phyloP scores from a whole-genome alignment of 2,797 vertebrate genomes.

The Dicrostonyx torquatus region DNA sequence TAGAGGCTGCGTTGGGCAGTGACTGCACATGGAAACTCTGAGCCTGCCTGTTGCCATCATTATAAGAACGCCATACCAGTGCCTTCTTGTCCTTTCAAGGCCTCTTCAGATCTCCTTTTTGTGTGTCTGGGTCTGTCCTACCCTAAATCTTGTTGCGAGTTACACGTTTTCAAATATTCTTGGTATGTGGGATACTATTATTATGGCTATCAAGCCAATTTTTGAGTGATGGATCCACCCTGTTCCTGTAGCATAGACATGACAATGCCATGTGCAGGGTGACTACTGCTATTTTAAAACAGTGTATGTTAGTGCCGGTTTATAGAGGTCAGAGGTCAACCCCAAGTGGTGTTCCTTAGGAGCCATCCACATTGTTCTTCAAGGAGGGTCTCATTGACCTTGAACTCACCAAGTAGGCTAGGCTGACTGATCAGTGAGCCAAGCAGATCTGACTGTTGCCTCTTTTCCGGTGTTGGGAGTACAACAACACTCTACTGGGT shows the following conservation, averaged over 20 bases:
- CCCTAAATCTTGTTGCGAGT: not conserved
- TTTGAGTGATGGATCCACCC: not conserved
- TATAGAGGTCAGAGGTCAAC: not conserved
- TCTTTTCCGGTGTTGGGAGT: not conserved
- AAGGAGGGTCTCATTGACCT: not conserved
- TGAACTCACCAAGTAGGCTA: not conserved
- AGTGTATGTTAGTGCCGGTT: not conserved
- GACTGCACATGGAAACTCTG: not conserved
- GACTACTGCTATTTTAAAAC: not conserved
- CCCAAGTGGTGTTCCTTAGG: not conserved
- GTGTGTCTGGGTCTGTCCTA: not conserved
- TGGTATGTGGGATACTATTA: not conserved
- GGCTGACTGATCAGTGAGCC: not conserved
- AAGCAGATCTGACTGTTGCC: not conserved
- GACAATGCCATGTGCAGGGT: fast-evolving
- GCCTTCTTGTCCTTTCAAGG: not conserved
- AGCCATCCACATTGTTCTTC: not conserved
- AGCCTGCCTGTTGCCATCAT: not conserved
- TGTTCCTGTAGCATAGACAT: not conserved
- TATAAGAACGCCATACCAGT: not conserved
- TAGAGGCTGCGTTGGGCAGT: not conserved
- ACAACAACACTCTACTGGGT: not conserved
- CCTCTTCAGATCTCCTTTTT: not conserved
- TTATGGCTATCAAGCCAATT: not conserved
- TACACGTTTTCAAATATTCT: not conserved